Percentiles rank a stretch among this genome's conserved stretches.
These are phyloP conservation scores for Dascillus cervinus DNA, from an alignment of 2,888 invertebrate species.

Conservation along the genomic window DNA sequence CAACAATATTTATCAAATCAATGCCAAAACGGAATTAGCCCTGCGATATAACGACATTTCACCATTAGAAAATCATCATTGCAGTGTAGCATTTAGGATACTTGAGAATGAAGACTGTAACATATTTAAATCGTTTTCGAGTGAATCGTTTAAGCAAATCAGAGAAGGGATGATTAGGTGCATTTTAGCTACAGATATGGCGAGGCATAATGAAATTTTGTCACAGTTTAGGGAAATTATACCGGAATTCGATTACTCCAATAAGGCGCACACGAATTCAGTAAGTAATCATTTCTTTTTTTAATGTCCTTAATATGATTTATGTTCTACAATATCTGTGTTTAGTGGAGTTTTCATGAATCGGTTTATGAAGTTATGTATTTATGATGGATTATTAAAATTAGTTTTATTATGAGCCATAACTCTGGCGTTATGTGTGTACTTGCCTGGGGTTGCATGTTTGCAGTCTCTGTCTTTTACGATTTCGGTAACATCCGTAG, in stretches of 20 bases:
- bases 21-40: constrained; percentile 74
- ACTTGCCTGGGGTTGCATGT: too few species aligned
- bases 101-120: constrained; percentile 73
- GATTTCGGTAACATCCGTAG: too few species aligned
- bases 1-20: constrained; percentile 75
- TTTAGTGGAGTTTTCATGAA: too few species aligned
- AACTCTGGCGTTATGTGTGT: too few species aligned
- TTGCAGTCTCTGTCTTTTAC: too few species aligned
- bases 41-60: constrained; percentile 81
- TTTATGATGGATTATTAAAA: too few species aligned
- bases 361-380: too few species aligned
- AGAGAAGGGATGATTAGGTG: constrained; percentile 74
- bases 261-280: constrained; percentile 63
- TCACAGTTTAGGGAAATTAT: constrained; percentile 61
- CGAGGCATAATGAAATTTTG: constrained; percentile 69
- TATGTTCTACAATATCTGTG: too few species aligned
- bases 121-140: constrained; percentile 62
- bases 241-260: constrained; percentile 59
- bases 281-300: too few species aligned
- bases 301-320: too few species aligned
- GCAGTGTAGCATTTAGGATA: constrained; percentile 75
- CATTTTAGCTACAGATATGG: constrained; percentile 73
- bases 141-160: constrained; percentile 55
- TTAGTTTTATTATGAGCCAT: too few species aligned
- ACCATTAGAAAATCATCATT: constrained; percentile 79